These are phyloP conservation scores for Sebastes variabilis DNA, from an alignment of 2,797 vertebrate species.

Conservation along the genomic window DNA sequence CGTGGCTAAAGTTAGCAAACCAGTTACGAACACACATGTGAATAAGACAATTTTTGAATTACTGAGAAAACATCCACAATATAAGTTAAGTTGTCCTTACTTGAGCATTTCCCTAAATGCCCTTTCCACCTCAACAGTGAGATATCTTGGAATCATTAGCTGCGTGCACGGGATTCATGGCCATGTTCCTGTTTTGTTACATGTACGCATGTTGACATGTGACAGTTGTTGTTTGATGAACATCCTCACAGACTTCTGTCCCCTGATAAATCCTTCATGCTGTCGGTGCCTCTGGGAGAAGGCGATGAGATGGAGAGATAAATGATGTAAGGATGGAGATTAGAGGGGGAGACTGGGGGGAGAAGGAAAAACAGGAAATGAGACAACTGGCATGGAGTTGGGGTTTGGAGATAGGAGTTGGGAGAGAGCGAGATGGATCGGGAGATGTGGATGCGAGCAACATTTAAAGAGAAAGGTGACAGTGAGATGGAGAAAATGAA, in stretches of 20 bases:
- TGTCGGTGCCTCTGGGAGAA: conserved; percentile 34
- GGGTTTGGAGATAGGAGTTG: conserved; percentile 17
- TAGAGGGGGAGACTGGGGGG: conserved; percentile 6
- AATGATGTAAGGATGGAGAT: conserved; percentile 52
- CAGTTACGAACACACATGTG: not conserved
- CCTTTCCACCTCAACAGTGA: not conserved
- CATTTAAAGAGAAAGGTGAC: not conserved
- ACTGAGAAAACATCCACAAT: not conserved
- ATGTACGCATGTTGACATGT: not conserved
- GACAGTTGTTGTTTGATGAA: conserved; percentile 5
- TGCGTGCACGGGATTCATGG: not conserved
- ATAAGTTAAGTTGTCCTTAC: not conserved
- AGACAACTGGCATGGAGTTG: conserved; percentile 28
- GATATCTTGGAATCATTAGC: not conserved
- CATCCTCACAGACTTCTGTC: conserved; percentile 16
- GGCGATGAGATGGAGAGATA: conserved; percentile 54
- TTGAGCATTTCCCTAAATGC: not conserved
- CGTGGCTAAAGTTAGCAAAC: not conserved
- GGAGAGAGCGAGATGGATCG: conserved; percentile 9
- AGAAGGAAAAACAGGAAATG: conserved; percentile 48
- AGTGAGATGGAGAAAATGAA: conserved; percentile 1
- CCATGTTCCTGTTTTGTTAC: not conserved
- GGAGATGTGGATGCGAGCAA: not conserved
- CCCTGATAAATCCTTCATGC: conserved; percentile 40
- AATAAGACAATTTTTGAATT: not conserved